Evolutionary conservation across 2,113 vertebrate species (phyloP).

Genomic region (Rhizomys pruinosus): DNA sequence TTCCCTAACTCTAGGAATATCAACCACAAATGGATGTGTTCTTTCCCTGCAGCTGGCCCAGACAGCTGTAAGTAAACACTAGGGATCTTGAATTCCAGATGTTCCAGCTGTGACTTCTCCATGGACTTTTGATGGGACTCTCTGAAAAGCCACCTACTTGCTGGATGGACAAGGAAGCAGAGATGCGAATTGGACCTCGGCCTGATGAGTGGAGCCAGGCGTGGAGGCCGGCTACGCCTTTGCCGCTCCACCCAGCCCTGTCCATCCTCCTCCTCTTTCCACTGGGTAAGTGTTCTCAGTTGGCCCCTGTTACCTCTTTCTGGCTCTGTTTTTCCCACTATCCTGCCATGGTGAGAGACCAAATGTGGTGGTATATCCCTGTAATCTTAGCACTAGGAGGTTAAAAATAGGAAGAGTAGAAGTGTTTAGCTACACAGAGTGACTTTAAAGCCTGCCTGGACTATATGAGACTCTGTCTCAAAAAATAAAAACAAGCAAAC

Average conservation of each 20-base stretch:
- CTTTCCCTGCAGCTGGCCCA: background rate
- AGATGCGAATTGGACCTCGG: constrained; percentile 70
- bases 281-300: constrained; percentile 74
- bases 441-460: background rate
- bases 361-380: background rate
- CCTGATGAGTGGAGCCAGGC: background rate
- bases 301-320: background rate
- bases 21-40: background rate
- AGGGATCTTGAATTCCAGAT: background rate
- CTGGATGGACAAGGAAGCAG: constrained; percentile 58
- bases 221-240: background rate
- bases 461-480: background rate
- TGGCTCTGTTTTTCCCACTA: background rate
- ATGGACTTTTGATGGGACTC: constrained; percentile 32
- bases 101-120: constrained; percentile 75
- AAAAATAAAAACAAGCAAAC: background rate
- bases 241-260: constrained; percentile 50
- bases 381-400: background rate
- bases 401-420: background rate
- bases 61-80: constrained; percentile 3
- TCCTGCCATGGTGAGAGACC: background rate
- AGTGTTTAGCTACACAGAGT: background rate
- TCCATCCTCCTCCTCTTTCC: constrained; percentile 78
- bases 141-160: constrained; percentile 6
- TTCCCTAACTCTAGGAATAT: background rate